Conservation (phyloP, 2,888 invertebrate genomes). For the Cataglyphis rosenhaueri region DNA sequence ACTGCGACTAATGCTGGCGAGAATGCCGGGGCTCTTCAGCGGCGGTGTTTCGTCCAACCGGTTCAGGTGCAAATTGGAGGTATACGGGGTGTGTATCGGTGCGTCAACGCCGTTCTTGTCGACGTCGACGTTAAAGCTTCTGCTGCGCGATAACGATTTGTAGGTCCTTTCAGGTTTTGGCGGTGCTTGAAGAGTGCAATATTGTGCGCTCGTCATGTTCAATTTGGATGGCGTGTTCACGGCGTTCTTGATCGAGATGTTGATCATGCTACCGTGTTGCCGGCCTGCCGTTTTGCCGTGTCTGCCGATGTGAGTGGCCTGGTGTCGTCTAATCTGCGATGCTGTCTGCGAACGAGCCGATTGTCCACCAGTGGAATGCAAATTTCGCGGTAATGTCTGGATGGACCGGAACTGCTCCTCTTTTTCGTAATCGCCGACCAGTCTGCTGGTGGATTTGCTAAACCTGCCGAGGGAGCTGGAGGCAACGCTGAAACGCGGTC, state of each 20-base stretch:
- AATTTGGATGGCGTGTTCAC: conserved; percentile 74
- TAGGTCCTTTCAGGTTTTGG: conserved; percentile 90
- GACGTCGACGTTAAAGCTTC: conserved; percentile 94
- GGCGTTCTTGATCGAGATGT: conserved; percentile 89
- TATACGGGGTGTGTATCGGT: conserved; percentile 87
- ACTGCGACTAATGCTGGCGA: conserved; percentile 94
- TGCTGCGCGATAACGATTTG: conserved; percentile 90
- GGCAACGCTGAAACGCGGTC: conserved; percentile 88
- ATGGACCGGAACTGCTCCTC: conserved; percentile 88
- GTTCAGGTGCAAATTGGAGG: conserved; percentile 92
- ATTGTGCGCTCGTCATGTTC: conserved; percentile 3
- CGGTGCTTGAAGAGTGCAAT: conserved; percentile 78
- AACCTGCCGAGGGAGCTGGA: conserved; percentile 92
- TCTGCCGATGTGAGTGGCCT: neutral
- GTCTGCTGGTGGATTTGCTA: conserved; percentile 93
- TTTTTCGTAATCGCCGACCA: conserved; percentile 87
- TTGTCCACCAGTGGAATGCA: conserved; percentile 84
- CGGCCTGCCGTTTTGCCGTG: conserved; percentile 66
- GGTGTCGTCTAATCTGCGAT: conserved; percentile 26
- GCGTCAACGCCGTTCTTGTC: conserved; percentile 83
- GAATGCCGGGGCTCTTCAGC: conserved; percentile 94
- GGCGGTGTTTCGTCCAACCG: conserved; percentile 90
- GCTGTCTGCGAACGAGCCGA: conserved; percentile 72
- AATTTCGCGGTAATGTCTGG: conserved; percentile 91
- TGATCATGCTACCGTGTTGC: conserved; percentile 86